Conservation (phyloP, 2,888 invertebrate genomes). For the Orthosia gothica region DNA sequence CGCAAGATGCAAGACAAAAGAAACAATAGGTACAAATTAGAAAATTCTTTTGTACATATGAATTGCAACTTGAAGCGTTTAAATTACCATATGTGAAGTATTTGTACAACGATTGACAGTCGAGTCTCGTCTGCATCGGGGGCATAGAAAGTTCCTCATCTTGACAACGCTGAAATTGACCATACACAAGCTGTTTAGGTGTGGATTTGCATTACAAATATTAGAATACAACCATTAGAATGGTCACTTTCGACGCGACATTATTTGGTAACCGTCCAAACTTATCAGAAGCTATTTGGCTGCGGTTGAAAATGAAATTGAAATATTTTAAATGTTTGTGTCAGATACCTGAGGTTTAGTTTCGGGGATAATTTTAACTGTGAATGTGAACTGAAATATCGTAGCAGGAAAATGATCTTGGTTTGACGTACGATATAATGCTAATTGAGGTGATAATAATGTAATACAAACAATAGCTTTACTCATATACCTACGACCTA, state of each 20-base stretch:
- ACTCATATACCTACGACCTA: neutral
- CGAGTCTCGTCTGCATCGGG: conserved; percentile 80
- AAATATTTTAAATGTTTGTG: conserved; percentile 59
- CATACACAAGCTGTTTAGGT: conserved; percentile 76
- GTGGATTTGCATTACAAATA: conserved; percentile 86
- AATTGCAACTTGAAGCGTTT: conserved; percentile 68
- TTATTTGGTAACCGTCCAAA: conserved; percentile 71
- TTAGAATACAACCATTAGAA: conserved; percentile 70
- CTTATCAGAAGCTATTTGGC: conserved; percentile 59
- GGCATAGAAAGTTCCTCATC: conserved; percentile 86
- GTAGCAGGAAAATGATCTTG: conserved; percentile 19
- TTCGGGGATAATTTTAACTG: conserved; percentile 46
- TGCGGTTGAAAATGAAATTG: conserved; percentile 66
- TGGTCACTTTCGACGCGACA: conserved; percentile 78
- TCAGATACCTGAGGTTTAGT: conserved; percentile 42
- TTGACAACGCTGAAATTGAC: conserved; percentile 87
- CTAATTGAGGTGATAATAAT: conserved; percentile 26
- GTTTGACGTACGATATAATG: conserved; percentile 5
- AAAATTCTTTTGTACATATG: conserved; percentile 70
- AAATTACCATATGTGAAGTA: conserved; percentile 82
- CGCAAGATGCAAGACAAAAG: conserved; percentile 54
- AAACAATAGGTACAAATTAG: conserved; percentile 68
- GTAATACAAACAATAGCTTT: neutral
- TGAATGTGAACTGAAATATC: conserved; percentile 33
- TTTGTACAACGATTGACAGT: conserved; percentile 83